Percentiles rank a stretch among this genome's conserved stretches.
These are phyloP conservation scores for Falco novaeseelandiae DNA, from an alignment of 2,797 vertebrate genomes.

Conservation along the genomic window DNA sequence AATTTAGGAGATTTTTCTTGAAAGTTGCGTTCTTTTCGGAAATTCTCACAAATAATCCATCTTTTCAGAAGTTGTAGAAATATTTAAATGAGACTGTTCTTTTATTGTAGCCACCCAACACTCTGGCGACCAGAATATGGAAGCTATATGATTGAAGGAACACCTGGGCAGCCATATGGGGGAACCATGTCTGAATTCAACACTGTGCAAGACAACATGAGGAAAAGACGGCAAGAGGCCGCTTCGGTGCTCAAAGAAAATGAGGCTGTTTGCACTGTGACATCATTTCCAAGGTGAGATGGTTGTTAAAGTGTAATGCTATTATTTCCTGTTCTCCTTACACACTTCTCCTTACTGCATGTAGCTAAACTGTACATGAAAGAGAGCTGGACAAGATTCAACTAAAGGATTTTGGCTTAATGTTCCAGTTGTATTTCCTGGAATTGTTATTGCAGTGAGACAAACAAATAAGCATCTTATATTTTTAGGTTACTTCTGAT, in stretches of 20 bases:
- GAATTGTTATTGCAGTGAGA: neutral
- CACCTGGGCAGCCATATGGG: slow-evolving; percentile 95
- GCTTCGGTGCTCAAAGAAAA: slow-evolving; percentile 86
- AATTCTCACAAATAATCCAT: neutral
- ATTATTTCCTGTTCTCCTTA: neutral
- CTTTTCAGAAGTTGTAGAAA: neutral
- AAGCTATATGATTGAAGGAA: slow-evolving; percentile 99
- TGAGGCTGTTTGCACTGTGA: slow-evolving; percentile 91
- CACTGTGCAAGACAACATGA: slow-evolving; percentile 98
- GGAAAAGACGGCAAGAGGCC: slow-evolving; percentile 90
- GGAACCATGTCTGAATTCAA: slow-evolving; percentile 99
- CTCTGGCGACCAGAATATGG: slow-evolving; percentile 98
- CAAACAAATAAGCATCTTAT: neutral
- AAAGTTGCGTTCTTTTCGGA: neutral
- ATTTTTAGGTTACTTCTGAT: neutral
- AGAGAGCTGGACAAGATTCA: neutral
- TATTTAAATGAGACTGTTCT: neutral
- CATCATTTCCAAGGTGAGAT: slow-evolving; percentile 92
- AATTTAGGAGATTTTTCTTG: neutral
- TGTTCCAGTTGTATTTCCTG: fast-evolving
- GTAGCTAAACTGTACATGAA: neutral
- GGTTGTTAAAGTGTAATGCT: neutral
- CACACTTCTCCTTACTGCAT: fast-evolving
- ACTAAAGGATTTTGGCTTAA: neutral
- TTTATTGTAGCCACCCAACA: slow-evolving; percentile 88